Conservation (phyloP, 2,797 vertebrate genomes). For the Coluber constrictor region DNA sequence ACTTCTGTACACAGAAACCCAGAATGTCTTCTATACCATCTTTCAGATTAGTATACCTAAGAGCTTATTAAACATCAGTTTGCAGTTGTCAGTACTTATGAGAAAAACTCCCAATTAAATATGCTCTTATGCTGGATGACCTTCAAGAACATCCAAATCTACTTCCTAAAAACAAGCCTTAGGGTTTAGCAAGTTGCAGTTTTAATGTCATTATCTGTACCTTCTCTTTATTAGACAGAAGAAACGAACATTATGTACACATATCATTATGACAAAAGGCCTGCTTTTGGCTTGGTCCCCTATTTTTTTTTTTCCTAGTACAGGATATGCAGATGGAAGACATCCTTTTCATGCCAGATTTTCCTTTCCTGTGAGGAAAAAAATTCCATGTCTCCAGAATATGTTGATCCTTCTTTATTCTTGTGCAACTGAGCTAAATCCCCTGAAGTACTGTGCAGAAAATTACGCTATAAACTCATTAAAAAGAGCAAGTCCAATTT, state of each 20-base stretch:
- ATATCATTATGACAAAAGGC: neutral
- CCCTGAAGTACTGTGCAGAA: neutral
- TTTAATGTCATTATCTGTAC: slow-evolving; percentile 8
- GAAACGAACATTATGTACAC: neutral
- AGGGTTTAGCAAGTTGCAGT: slow-evolving; percentile 13
- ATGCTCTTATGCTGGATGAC: neutral
- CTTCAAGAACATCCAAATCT: slow-evolving; percentile 35
- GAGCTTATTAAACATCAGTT: slow-evolving; percentile 35
- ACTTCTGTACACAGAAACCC: slow-evolving; percentile 13
- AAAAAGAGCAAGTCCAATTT: neutral
- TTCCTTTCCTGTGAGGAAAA: neutral
- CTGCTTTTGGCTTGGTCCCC: neutral
- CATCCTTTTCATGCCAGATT: neutral
- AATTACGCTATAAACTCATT: neutral
- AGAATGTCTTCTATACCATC: slow-evolving; percentile 19
- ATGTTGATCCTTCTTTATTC: neutral
- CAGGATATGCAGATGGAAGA: neutral
- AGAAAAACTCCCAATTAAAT: slow-evolving; percentile 38
- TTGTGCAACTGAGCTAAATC: neutral
- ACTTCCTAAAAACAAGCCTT: slow-evolving; percentile 32
- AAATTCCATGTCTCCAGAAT: neutral
- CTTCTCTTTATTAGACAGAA: slow-evolving; percentile 4
- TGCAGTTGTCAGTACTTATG: slow-evolving; percentile 38
- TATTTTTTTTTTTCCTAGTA: neutral
- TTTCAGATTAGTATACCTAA: slow-evolving; percentile 14